phyloP scores from a whole-genome alignment of 2,797 vertebrate genomes.

The Crocidura indochinensis region DNA sequence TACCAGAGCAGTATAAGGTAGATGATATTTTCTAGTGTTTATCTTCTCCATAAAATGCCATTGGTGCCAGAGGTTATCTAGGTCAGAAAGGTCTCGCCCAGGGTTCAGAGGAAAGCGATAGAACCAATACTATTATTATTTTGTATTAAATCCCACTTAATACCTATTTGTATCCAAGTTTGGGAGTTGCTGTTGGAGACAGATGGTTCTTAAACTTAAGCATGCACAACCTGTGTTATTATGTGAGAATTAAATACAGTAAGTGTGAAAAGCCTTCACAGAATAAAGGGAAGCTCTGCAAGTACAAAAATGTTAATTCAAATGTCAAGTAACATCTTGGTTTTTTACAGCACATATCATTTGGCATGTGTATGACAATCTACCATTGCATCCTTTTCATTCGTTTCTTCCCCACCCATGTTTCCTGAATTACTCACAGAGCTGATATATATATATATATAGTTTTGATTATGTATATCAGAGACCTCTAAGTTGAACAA shows the following conservation, averaged over 20 bases:
- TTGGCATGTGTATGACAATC: background rate
- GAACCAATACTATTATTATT: background rate
- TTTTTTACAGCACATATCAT: background rate
- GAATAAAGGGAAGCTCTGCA: background rate
- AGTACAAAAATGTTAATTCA: background rate
- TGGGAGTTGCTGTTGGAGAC: background rate
- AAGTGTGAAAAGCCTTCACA: background rate
- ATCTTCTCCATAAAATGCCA: too few species aligned
- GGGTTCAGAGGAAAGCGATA: background rate
- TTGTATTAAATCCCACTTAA: too few species aligned
- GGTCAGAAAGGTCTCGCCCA: background rate
- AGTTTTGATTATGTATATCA: constrained; percentile 17
- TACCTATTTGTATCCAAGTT: background rate
- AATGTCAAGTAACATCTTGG: background rate
- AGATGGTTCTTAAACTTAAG: background rate
- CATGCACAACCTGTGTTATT: background rate
- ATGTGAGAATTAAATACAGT: background rate
- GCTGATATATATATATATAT: background rate
- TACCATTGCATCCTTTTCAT: background rate
- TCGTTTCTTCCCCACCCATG: background rate
- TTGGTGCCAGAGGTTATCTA: too few species aligned
- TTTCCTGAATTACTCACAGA: background rate
- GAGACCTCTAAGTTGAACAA: background rate
- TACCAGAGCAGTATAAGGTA: too few species aligned
- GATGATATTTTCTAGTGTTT: too few species aligned